These are phyloP conservation scores for Porites evermanni DNA, from an alignment of 92 coral and sea anemone genomes.

Conservation along the genomic window DNA sequence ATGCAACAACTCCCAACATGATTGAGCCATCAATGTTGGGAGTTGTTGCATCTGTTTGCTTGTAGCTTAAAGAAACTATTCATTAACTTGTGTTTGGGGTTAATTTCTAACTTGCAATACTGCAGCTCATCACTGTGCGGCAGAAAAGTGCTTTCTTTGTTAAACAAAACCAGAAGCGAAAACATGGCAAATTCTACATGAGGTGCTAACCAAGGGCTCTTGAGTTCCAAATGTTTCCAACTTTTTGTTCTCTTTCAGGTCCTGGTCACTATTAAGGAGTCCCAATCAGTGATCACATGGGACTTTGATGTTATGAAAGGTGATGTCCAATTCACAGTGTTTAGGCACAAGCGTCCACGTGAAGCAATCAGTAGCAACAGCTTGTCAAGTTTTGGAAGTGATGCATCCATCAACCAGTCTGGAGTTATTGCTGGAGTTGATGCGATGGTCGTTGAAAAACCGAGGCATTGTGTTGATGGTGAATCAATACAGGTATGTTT, in stretches of 20 bases:
- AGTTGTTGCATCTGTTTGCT: no score
- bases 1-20: no score
- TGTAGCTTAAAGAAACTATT: no score
- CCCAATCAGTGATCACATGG: constrained; percentile 99
- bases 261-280: constrained; percentile 89
- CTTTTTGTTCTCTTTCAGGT: constrained; percentile 55
- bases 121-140: no score
- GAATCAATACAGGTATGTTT: constrained; percentile 92
- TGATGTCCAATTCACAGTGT: constrained; percentile 94
- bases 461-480: constrained; percentile 91
- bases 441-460: constrained; percentile 98
- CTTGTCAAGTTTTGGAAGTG: constrained; percentile 89
- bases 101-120: no score
- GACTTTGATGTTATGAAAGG: constrained; percentile 98
- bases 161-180: no score
- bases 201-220: background rate
- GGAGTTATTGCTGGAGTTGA: constrained; percentile 99
- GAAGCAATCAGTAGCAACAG: constrained; percentile 94
- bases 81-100: no score
- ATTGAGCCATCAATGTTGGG: no score
- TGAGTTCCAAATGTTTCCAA: background rate
- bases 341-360: constrained; percentile 97
- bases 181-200: background rate
- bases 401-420: constrained; percentile 73
- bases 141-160: no score